Evolutionary conservation across 2,797 vertebrate genomes (phyloP).

Genomic region (Hapalemur alaotrensis): DNA sequence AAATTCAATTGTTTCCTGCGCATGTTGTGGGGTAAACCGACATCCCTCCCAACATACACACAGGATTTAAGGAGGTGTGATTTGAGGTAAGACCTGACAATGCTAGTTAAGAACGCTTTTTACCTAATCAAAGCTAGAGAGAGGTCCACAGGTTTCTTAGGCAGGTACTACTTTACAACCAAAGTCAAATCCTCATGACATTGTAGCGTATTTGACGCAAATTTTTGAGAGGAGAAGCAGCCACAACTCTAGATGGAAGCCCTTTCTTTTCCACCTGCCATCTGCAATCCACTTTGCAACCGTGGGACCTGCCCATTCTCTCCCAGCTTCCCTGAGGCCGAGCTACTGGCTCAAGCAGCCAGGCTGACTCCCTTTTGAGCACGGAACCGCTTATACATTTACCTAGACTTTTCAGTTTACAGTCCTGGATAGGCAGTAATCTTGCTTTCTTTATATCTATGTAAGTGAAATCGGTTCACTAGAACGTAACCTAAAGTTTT

Average conservation of each 20-base stretch:
- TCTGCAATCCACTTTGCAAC: not conserved
- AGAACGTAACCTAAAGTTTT: not conserved
- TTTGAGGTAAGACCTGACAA: not conserved
- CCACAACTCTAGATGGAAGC: not conserved
- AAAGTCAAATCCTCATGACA: not conserved
- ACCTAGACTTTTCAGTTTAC: not conserved
- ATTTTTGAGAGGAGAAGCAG: not conserved
- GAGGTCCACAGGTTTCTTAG: not conserved
- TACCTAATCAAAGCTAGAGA: not conserved
- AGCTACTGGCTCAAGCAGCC: not conserved
- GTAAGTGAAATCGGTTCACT: not conserved
- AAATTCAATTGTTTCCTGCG: not conserved
- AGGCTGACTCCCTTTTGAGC: not conserved
- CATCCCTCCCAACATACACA: not conserved
- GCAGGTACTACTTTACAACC: not conserved
- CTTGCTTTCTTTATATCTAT: not conserved
- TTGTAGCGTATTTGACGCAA: not conserved
- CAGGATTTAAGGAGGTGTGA: not conserved
- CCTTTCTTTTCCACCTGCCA: not conserved
- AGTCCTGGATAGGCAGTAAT: not conserved
- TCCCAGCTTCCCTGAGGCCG: not conserved
- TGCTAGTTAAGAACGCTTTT: not conserved
- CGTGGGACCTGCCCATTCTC: accelerated
- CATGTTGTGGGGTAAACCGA: not conserved
- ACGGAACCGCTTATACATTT: not conserved